Evolutionary conservation across 2,113 vertebrate species (phyloP).

Genomic region (Sporophila hypoxantha): DNA sequence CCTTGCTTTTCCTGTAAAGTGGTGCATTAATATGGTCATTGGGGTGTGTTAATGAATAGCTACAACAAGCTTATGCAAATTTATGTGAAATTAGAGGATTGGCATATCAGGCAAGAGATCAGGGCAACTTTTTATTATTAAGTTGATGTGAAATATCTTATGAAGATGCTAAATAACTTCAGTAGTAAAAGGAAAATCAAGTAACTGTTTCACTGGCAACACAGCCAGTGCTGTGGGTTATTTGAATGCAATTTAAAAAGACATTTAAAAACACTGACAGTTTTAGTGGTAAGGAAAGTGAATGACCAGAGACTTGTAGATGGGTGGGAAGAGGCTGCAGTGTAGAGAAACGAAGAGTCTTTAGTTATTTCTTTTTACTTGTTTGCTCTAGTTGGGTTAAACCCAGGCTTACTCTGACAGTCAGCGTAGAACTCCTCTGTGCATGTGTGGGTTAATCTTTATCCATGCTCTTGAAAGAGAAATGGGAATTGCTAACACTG

Average conservation of each 20-base stretch:
- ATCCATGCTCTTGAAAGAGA: slow-evolving; percentile 8
- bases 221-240: neutral
- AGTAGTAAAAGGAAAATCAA: neutral
- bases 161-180: neutral
- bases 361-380: neutral
- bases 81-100: slow-evolving; percentile 2
- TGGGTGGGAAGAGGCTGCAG: neutral
- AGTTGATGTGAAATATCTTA: neutral
- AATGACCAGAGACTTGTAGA: neutral
- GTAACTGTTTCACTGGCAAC: neutral
- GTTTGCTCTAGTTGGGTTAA: neutral
- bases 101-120: neutral
- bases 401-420: neutral
- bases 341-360: neutral
- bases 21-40: neutral
- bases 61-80: slow-evolving; percentile 1
- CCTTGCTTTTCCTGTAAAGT: neutral
- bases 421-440: neutral
- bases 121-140: neutral
- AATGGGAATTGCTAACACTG: neutral
- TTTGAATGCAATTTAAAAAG: neutral
- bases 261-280: neutral
- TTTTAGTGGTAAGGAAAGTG: neutral
- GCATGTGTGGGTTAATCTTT: slow-evolving; percentile 2
- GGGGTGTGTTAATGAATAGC: slow-evolving; percentile 1